Conservation (phyloP, 2,888 invertebrate species). For the Rotaria macrura region DNA sequence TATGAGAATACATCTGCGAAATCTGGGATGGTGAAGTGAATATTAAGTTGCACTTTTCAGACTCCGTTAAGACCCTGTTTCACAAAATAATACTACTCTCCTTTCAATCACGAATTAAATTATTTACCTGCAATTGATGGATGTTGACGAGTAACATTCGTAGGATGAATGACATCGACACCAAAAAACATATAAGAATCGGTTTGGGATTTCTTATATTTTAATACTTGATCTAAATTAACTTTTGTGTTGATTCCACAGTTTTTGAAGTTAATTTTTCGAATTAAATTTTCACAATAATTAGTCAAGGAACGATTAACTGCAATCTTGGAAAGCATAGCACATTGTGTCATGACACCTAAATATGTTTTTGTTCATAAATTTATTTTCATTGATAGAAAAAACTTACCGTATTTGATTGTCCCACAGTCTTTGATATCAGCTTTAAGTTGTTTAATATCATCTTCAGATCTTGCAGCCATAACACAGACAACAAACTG, state of each 20-base stretch:
- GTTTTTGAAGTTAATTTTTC: constrained; percentile 3
- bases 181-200: background rate
- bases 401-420: background rate
- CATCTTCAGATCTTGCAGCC: background rate
- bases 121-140: constrained; percentile 8
- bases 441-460: background rate
- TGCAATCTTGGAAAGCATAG: background rate
- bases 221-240: background rate
- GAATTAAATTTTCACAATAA: constrained; percentile 3
- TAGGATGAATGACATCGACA: constrained; percentile 5
- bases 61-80: too few relatives aligned
- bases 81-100: too few relatives aligned
- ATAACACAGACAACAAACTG: background rate
- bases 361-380: background rate
- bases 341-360: constrained; percentile 18
- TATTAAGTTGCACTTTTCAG: too few relatives aligned
- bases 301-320: background rate
- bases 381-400: background rate
- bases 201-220: background rate
- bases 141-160: background rate
- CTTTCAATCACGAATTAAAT: background rate
- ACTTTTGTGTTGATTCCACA: background rate
- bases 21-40: too few relatives aligned
- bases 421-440: background rate
- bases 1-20: too few relatives aligned